A percentile compares a stretch with the other conserved stretches of the same genome.
phyloP scores from a whole-genome alignment of 2,113 vertebrate genomes.

The Dasyornis broadbenti region DNA sequence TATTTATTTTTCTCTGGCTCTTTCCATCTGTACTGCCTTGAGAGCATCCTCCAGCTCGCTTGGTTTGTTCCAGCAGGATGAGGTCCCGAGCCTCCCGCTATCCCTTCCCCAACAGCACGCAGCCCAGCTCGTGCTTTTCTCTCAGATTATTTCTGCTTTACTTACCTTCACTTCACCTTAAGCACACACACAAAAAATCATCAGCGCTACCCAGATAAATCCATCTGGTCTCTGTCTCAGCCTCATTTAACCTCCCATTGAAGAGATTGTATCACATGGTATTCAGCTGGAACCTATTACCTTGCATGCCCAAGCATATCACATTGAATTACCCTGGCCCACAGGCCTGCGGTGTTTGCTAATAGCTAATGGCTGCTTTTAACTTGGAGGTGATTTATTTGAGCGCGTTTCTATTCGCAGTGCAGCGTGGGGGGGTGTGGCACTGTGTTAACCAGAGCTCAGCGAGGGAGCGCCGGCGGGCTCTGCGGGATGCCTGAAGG shows the following conservation, averaged over 20 bases:
- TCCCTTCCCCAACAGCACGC: background rate
- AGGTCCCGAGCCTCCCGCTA: background rate
- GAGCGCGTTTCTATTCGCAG: background rate
- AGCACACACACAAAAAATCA: background rate
- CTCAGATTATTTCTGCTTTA: background rate
- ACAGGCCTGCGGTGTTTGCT: conserved; percentile 4
- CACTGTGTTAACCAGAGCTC: background rate
- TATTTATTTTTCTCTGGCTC: background rate
- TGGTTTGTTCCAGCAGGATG: background rate
- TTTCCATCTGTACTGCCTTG: background rate
- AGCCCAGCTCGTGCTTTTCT: background rate
- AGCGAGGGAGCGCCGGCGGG: background rate
- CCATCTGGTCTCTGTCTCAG: conserved; percentile 68
- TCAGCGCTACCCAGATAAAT: conserved; percentile 17
- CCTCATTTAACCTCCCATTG: conserved; percentile 45
- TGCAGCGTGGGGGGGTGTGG: background rate
- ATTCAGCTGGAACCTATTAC: conserved; percentile 60
- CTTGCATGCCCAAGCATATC: conserved; percentile 63
- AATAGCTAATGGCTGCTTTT: conserved; percentile 36
- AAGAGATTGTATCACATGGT: conserved; percentile 45
- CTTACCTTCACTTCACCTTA: conserved; percentile 38
- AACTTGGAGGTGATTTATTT: conserved; percentile 46
- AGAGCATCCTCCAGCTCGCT: background rate
- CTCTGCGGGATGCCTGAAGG: background rate
- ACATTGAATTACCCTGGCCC: conserved; percentile 56